Percentiles rank a stretch among this genome's conserved stretches.
Evolutionary conservation across 2,113 vertebrate species (phyloP).

Genomic region (Mus spicilegus): DNA sequence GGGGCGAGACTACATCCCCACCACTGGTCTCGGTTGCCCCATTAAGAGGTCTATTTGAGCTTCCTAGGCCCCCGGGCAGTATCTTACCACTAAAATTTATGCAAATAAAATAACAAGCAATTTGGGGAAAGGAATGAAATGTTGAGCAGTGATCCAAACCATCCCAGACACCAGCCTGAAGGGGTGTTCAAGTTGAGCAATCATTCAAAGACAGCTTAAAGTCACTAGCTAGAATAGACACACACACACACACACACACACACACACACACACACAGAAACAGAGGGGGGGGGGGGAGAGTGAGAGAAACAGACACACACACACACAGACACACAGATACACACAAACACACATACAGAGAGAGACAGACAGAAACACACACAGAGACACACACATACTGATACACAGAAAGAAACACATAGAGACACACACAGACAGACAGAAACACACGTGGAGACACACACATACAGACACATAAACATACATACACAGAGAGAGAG

Average conservation of each 20-base stretch:
- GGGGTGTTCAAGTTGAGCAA: constrained; percentile 77
- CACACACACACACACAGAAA: background rate
- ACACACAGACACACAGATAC: background rate
- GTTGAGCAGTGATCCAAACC: constrained; percentile 69
- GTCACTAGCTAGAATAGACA: constrained; percentile 45
- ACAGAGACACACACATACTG: too few relatives aligned
- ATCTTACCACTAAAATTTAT: constrained; percentile 77
- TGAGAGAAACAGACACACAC: background rate
- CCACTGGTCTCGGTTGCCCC: background rate
- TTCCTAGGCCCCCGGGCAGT: constrained; percentile 70
- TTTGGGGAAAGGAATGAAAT: constrained; percentile 78
- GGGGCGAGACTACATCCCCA: background rate
- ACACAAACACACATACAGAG: background rate
- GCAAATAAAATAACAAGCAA: constrained; percentile 81
- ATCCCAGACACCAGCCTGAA: constrained; percentile 74
- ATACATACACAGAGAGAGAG: too few relatives aligned
- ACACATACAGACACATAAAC: too few relatives aligned
- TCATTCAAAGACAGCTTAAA: constrained; percentile 71
- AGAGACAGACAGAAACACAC: background rate
- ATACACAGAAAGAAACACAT: too few relatives aligned
- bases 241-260: background rate
- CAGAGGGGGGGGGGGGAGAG: too few relatives aligned
- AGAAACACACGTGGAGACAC: too few relatives aligned
- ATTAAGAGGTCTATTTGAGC: constrained; percentile 58
- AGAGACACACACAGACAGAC: too few relatives aligned